These are phyloP conservation scores for Mizuhopecten yessoensis DNA, from an alignment of 1,140 invertebrate species.

Conservation along the genomic window DNA sequence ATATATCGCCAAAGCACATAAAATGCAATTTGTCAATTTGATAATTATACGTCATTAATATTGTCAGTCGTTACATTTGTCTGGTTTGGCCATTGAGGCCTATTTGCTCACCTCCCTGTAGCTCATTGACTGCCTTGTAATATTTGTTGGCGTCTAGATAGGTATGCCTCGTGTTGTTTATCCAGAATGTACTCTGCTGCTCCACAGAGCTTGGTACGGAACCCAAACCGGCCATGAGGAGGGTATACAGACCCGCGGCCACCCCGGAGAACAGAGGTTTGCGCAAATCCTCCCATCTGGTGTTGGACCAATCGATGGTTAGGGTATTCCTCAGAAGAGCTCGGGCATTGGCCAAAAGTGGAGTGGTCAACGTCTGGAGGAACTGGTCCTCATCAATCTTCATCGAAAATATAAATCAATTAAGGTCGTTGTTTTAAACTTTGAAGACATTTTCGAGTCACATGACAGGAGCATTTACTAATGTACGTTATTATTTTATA, in stretches of 20 bases:
- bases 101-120: conserved; percentile 43
- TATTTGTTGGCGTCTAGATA: conserved; percentile 51
- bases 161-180: conserved; percentile 51
- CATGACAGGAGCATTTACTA: too few species aligned
- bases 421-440: too few species aligned
- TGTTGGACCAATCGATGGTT: conserved; percentile 76
- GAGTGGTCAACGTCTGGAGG: conserved; percentile 31
- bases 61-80: too few species aligned
- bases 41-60: too few species aligned
- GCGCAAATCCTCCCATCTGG: conserved; percentile 71
- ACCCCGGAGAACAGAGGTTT: conserved; percentile 77
- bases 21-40: too few species aligned
- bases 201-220: conserved; percentile 56
- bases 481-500: too few species aligned
- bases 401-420: background rate
- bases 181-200: conserved; percentile 62
- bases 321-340: conserved; percentile 62
- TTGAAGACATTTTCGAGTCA: too few species aligned
- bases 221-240: conserved; percentile 51
- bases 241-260: conserved; percentile 68
- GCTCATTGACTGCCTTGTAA: conserved; percentile 54
- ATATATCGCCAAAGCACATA: too few species aligned
- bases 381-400: conserved; percentile 60
- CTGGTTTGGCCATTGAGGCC: too few species aligned
- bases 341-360: conserved; percentile 42